Base-by-base conservation (phyloP, 2,797 vertebrate species). In the Gouania willdenowi region DNA sequence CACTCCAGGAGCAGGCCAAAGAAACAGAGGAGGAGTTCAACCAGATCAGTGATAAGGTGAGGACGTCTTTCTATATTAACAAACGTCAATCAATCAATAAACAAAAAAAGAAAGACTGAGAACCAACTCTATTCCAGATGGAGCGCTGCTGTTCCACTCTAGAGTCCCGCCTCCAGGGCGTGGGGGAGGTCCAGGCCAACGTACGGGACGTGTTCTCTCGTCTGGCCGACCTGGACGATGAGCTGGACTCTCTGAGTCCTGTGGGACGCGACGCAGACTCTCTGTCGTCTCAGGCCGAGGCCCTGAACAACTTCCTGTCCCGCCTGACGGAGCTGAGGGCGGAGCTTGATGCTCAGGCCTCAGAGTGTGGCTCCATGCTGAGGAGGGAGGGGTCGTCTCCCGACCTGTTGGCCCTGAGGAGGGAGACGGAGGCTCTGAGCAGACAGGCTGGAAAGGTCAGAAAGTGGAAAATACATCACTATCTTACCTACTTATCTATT, bases 141-240 rank as follows among this genome's bases (percentile, higher is more conserved):
- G 86, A 89, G 5, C 90, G 90, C 2, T 91, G 92, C 72, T 97
- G 92, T n/a, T 52, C 71, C 0, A 77, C 88, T 0, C 91, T 99
- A 82, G 97, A 99, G 49, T 90, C 80, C 13, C 92, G 95, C 8
- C 87, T 98, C 1, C 95, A 94, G 64, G 97, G 96, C 0, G 93
- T 99, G 1, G 86, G 95, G 3, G 93, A 94, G 58, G 95, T 98
- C 68, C 95, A 84, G 68, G 84, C 80, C 11, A 87, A 80, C 4
- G 93, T 98, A 5, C 91, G 95, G 3, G 95, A 99, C 32, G 89
- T 98, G 72, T 99, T 98, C 79, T 95, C 95, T 0, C 91, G 92
- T 0, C 81, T 98, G 19, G 90, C 95, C 0, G 96, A 98, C 59
- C 85, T 99, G 1, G 97, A 98, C 0, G 96, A 99, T 5, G 96